Evolutionary conservation across 2,888 invertebrate genomes (phyloP).

Genomic region (Agrotis puta): DNA sequence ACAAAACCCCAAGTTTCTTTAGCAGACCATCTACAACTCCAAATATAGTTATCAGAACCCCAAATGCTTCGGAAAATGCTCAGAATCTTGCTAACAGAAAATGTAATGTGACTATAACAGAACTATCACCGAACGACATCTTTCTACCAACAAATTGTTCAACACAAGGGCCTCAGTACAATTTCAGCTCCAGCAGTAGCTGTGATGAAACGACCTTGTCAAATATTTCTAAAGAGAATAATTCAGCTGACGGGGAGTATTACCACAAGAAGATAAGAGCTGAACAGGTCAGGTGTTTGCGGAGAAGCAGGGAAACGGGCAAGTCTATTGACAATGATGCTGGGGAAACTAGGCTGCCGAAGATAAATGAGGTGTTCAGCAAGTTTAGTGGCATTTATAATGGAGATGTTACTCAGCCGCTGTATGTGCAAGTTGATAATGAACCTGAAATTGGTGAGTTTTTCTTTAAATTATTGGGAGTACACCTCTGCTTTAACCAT

Average conservation of each 20-base stretch:
- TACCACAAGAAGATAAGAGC: slow-evolving; percentile 78
- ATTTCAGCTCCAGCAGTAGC: slow-evolving; percentile 10
- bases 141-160: not conserved
- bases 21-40: slow-evolving; percentile 7
- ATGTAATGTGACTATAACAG: not conserved
- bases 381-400: slow-evolving; percentile 68
- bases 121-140: not conserved
- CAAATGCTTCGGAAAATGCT: not conserved
- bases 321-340: slow-evolving; percentile 24
- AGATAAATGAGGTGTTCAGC: slow-evolving; percentile 77
- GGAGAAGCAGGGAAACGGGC: slow-evolving; percentile 35
- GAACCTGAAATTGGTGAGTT: slow-evolving; percentile 76
- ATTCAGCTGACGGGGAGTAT: slow-evolving; percentile 61
- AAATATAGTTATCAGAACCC: not conserved
- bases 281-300: slow-evolving; percentile 68
- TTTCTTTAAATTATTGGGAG: not conserved
- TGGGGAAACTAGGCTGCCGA: slow-evolving; percentile 68
- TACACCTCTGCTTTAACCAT: not conserved
- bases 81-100: not conserved
- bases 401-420: slow-evolving; percentile 69
- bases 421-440: slow-evolving; percentile 76
- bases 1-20: not conserved
- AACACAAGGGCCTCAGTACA: not conserved
- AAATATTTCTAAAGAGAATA: slow-evolving; percentile 29
- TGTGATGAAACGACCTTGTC: slow-evolving; percentile 38